Evolutionary conservation across 2,888 invertebrate genomes (phyloP).

Genomic region (Minunthozetes semirufus): DNA sequence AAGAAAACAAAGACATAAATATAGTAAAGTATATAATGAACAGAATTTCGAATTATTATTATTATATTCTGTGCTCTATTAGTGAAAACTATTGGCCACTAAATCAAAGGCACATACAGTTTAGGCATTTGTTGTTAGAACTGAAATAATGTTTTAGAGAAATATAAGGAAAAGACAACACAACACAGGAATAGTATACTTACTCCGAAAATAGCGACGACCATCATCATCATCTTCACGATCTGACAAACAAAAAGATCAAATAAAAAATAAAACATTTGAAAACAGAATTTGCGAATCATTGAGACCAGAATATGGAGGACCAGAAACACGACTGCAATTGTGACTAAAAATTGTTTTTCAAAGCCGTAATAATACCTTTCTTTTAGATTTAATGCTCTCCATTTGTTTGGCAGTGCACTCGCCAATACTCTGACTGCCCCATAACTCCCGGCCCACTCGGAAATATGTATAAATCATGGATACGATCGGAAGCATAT

Average conservation of each 20-base stretch:
- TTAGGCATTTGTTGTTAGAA: background rate
- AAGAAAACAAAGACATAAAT: too few species aligned
- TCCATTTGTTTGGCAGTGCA: conserved; percentile 85
- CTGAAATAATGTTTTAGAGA: background rate
- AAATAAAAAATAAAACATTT: background rate
- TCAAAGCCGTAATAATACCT: conserved; percentile 13
- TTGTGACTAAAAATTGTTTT: too few species aligned
- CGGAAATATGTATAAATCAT: conserved; percentile 85
- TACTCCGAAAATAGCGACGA: conserved; percentile 50
- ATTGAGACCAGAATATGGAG: too few species aligned
- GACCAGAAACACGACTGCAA: too few species aligned
- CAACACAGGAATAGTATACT: background rate
- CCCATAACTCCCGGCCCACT: conserved; percentile 86
- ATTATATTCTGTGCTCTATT: too few species aligned
- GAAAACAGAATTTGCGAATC: too few species aligned
- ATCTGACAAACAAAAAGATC: conserved; percentile 37
- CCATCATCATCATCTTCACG: conserved; percentile 50
- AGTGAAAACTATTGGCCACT: too few species aligned
- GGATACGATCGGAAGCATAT: conserved; percentile 83
- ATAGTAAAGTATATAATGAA: too few species aligned
- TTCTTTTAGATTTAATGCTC: conserved; percentile 56
- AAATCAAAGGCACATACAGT: background rate
- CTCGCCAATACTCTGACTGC: conserved; percentile 89
- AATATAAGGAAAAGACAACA: background rate
- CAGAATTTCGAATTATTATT: too few species aligned